phyloP scores from a whole-genome alignment of 1,140 invertebrate genomes.

The Drosophila hydei region DNA sequence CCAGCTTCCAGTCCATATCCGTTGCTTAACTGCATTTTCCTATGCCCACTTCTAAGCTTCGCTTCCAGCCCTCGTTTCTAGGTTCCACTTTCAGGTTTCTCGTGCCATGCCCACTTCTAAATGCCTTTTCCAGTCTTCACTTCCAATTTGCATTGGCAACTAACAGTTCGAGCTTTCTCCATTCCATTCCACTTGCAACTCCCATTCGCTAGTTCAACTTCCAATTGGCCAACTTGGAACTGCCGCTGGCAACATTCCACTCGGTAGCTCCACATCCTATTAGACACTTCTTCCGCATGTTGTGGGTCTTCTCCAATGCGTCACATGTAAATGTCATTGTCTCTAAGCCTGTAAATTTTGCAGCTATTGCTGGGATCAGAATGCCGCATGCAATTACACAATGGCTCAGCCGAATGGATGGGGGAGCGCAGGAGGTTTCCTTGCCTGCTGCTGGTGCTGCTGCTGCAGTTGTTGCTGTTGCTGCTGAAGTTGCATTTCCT shows the following conservation, averaged over 20 bases:
- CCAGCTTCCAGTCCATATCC: too few relatives aligned
- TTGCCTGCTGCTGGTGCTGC: slow-evolving; percentile 3
- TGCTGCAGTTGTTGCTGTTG: slow-evolving; percentile 18
- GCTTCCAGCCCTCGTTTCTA: background rate
- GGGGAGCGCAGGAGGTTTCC: too few relatives aligned
- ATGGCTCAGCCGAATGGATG: background rate
- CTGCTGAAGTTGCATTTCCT: slow-evolving; percentile 53
- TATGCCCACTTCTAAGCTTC: too few relatives aligned
- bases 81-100: background rate
- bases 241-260: background rate
- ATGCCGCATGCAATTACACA: slow-evolving; percentile 19
- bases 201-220: background rate
- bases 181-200: background rate
- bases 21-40: too few relatives aligned
- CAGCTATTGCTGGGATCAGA: slow-evolving; percentile 5
- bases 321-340: slow-evolving; percentile 15
- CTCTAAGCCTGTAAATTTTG: slow-evolving; percentile 7
- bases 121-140: too few relatives aligned
- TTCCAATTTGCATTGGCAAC: too few relatives aligned
- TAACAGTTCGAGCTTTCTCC: too few relatives aligned
- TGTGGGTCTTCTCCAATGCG: background rate
- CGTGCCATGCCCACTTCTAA: too few relatives aligned
- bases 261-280: background rate
- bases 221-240: too few relatives aligned
- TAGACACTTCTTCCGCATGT: too few relatives aligned